A percentile compares a stretch with the other conserved stretches of the same genome.
phyloP scores from a whole-genome alignment of 2,888 invertebrate genomes.

The Slavum lentiscoides region DNA sequence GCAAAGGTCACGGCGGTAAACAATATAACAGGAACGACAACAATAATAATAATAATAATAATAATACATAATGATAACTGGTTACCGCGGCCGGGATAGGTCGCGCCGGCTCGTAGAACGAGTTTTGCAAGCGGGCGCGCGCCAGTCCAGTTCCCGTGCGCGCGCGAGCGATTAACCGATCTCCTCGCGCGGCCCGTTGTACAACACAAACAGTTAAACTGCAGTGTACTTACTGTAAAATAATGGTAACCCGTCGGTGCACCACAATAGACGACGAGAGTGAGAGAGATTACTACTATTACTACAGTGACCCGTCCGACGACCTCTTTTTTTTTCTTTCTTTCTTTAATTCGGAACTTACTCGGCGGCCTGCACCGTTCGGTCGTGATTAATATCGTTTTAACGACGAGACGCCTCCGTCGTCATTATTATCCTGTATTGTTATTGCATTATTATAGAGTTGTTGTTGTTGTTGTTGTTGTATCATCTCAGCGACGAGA shows the following conservation, averaged over 20 bases:
- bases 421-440: background rate
- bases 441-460: background rate
- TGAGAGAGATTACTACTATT: no score
- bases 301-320: background rate
- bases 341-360: background rate
- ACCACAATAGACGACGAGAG: no score
- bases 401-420: background rate
- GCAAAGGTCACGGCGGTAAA: conserved; percentile 40
- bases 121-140: conserved; percentile 25
- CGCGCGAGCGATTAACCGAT: background rate
- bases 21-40: conserved; percentile 41
- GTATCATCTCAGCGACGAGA: background rate
- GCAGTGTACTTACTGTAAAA: no score
- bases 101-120: conserved; percentile 8
- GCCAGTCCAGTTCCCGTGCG: conserved; percentile 16
- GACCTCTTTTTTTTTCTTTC: background rate
- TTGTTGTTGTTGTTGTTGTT: background rate
- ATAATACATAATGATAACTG: conserved; percentile 43
- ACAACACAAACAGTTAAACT: no score
- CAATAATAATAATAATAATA: background rate
- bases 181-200: background rate
- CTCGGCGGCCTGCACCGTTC: background rate
- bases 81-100: conserved; percentile 17
- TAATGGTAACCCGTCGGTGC: background rate
- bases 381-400: background rate